Percentiles rank a stretch among this genome's conserved stretches.
Conservation (phyloP, 35 echinoderm and acorn worm genomes). For the Hemicentrotus pulcherrimus region DNA sequence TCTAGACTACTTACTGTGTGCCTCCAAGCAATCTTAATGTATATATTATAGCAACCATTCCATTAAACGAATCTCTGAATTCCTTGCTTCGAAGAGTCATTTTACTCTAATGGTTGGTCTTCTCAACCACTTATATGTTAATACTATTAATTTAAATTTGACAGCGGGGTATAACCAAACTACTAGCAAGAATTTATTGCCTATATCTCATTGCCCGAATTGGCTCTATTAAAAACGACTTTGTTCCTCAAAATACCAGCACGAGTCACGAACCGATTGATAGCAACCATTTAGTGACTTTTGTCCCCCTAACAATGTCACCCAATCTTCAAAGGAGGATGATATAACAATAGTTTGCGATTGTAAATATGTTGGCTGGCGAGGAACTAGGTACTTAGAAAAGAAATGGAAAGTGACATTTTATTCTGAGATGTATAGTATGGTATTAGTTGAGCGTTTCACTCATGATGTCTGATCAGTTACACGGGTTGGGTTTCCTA, state of each 20-base stretch:
- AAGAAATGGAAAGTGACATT: background rate
- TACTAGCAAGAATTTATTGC: background rate
- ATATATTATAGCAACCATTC: background rate
- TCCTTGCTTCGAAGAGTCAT: background rate
- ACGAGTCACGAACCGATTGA: constrained; percentile 9
- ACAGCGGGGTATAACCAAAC: background rate
- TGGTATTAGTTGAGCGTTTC: constrained; percentile 1
- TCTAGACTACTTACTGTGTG: background rate
- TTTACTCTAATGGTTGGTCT: background rate
- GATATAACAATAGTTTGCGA: constrained; percentile 4
- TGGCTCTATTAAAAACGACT: background rate
- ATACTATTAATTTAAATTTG: background rate
- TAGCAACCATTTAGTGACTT: background rate
- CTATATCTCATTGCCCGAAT: background rate
- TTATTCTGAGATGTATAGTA: background rate
- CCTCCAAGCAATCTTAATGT: background rate
- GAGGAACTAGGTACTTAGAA: background rate
- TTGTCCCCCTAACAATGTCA: background rate
- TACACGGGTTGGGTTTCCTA: background rate
- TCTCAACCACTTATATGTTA: background rate
- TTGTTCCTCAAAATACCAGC: background rate
- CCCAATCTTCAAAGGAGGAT: background rate
- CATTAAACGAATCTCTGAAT: background rate
- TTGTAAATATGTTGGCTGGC: constrained; percentile 1
- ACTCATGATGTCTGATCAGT: background rate